phyloP scores from a whole-genome alignment of 2,113 vertebrate species.

The Serinus canaria region DNA sequence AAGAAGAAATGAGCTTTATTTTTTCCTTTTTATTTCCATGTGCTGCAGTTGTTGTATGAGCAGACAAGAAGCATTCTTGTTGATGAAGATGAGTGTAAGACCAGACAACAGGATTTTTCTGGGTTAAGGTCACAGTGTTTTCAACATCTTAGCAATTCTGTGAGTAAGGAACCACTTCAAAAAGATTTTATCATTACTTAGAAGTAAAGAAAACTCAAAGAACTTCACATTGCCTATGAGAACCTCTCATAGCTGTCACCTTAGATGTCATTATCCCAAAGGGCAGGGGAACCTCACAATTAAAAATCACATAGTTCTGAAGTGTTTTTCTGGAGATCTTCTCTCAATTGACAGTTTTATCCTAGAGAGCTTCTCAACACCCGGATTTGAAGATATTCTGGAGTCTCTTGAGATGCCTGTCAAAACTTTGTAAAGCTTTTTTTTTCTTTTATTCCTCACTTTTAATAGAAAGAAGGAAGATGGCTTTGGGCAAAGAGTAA shows the following conservation, averaged over 20 bases:
- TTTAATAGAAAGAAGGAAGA: not conserved
- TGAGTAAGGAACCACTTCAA: not conserved
- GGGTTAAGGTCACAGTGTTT: not conserved
- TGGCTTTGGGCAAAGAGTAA: not conserved
- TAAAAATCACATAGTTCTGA: not conserved
- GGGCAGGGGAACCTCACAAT: not conserved
- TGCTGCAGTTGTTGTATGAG: not conserved
- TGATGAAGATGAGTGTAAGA: not conserved
- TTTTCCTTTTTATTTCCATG: not conserved
- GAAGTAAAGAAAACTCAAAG: not conserved
- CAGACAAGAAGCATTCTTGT: not conserved
- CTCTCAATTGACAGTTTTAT: not conserved
- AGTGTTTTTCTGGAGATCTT: not conserved
- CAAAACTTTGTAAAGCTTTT: not conserved
- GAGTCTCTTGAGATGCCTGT: not conserved
- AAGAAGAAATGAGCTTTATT: not conserved
- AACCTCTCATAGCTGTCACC: not conserved
- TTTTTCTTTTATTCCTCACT: not conserved
- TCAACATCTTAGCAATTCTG: not conserved
- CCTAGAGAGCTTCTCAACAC: not conserved
- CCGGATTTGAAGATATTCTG: not conserved
- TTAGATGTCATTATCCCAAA: not conserved
- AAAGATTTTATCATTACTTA: not conserved
- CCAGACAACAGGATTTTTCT: not conserved
- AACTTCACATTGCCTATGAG: not conserved